phyloP scores from a whole-genome alignment of 35 echinoderm and acorn worm species.

The Apostichopus californicus region DNA sequence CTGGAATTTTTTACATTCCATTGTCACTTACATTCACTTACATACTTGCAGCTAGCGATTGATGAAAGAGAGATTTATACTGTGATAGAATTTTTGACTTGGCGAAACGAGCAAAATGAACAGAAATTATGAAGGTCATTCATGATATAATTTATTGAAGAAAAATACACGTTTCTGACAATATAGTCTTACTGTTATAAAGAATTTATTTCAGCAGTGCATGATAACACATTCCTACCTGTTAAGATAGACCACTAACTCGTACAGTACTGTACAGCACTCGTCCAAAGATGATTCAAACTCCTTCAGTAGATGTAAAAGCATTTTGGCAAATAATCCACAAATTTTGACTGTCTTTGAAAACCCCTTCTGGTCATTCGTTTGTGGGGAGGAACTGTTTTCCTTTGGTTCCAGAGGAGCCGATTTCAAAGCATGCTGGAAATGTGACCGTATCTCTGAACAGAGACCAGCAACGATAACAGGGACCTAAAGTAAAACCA shows the following conservation, averaged over 20 bases:
- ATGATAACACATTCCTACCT: constrained; percentile 51
- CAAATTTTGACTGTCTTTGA: constrained; percentile 86
- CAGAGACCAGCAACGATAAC: constrained; percentile 64
- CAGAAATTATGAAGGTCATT: too few relatives aligned
- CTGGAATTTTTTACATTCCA: too few relatives aligned
- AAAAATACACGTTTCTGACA: too few relatives aligned
- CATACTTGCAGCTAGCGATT: too few relatives aligned
- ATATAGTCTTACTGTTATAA: too few relatives aligned
- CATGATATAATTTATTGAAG: too few relatives aligned
- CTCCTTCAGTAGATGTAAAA: constrained; percentile 88
- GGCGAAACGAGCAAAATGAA: too few relatives aligned
- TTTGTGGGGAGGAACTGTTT: constrained; percentile 17
- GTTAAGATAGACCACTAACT: constrained; percentile 58
- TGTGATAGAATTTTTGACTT: too few relatives aligned
- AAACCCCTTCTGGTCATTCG: constrained; percentile 74
- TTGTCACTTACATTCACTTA: too few relatives aligned
- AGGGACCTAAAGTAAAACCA: constrained; percentile 26
- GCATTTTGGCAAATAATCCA: constrained; percentile 85
- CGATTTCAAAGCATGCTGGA: constrained; percentile 60
- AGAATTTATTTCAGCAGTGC: neutral
- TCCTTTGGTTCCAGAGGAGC: constrained; percentile 57
- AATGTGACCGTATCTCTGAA: constrained; percentile 71
- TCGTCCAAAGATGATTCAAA: constrained; percentile 61
- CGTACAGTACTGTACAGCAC: constrained; percentile 35
- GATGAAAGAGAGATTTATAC: too few relatives aligned